Evolutionary conservation across 2,113 vertebrate genomes (phyloP).

Genomic region (Gnathonemus echidnorhynchus): DNA sequence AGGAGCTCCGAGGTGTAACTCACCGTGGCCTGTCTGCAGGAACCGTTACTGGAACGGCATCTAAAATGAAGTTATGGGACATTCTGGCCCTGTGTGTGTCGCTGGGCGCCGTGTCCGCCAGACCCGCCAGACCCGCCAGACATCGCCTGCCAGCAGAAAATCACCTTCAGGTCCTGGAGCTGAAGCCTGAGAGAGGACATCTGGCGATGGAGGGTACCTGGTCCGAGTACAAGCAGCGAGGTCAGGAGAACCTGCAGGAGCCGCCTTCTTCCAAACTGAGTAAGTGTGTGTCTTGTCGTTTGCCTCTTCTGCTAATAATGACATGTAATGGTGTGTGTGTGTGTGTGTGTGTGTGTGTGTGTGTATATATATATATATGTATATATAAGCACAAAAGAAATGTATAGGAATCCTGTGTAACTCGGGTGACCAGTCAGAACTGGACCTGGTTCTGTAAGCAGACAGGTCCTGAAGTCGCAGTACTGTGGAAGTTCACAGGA

Average conservation of each 20-base stretch:
- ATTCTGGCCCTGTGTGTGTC: conserved; percentile 94
- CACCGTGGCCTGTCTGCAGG: conserved; percentile 49
- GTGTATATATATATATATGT: neutral
- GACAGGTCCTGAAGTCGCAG: neutral
- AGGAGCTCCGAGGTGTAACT: neutral
- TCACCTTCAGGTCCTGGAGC: conserved; percentile 52
- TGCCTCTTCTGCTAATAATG: neutral
- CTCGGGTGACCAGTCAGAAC: neutral
- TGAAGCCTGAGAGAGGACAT: conserved; percentile 64
- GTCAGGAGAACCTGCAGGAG: conserved; percentile 44
- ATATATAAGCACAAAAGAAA: neutral
- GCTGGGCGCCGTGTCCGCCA: conserved; percentile 83
- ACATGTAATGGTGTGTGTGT: neutral
- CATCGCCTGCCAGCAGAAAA: conserved; percentile 69
- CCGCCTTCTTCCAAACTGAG: conserved; percentile 58
- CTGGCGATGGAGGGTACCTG: neutral
- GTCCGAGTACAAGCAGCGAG: conserved; percentile 43
- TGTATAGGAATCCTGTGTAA: neutral
- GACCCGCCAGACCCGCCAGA: conserved; percentile 81
- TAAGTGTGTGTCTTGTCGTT: conserved; percentile 41
- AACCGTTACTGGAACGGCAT: conserved; percentile 87
- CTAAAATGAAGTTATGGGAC: conserved; percentile 99
- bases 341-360: too few relatives aligned
- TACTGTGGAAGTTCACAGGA: neutral
- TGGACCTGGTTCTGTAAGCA: neutral